phyloP scores from a whole-genome alignment of 2,113 vertebrate genomes.

The Thunnus thynnus region DNA sequence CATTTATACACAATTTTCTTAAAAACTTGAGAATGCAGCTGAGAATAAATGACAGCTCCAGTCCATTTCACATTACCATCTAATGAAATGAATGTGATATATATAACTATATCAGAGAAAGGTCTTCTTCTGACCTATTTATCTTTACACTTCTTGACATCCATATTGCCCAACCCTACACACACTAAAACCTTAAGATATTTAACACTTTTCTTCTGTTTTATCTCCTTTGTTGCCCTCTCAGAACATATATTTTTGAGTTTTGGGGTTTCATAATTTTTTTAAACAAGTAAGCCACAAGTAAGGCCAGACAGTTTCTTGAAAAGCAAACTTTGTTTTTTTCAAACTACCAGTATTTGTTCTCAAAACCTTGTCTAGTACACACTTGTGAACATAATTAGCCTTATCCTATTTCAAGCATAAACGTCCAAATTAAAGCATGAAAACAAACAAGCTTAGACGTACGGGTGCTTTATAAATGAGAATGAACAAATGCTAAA shows the following conservation, averaged over 20 bases:
- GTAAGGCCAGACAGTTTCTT: constrained; percentile 12
- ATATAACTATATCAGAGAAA: neutral
- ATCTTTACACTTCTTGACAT: neutral
- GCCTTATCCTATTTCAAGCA: neutral
- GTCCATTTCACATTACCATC: neutral
- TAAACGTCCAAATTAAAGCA: constrained; percentile 36
- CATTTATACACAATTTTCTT: neutral
- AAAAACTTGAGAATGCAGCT: neutral
- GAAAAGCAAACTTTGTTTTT: constrained; percentile 16
- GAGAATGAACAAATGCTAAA: neutral
- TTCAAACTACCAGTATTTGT: constrained; percentile 21
- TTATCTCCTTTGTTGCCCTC: neutral
- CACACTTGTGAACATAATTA: constrained; percentile 30
- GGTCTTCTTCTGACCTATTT: neutral
- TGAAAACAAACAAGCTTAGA: constrained; percentile 18
- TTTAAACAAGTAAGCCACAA: neutral
- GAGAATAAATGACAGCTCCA: neutral
- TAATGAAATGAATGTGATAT: neutral
- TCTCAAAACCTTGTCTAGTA: constrained; percentile 18
- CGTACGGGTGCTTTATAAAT: constrained; percentile 1
- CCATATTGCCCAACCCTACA: neutral
- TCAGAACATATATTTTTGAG: constrained; percentile 21
- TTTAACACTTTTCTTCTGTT: constrained; percentile 4
- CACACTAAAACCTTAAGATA: neutral
- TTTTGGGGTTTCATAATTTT: constrained; percentile 12